Base-by-base conservation (phyloP, 1,140 invertebrate species). In the Nymphalis io region DNA sequence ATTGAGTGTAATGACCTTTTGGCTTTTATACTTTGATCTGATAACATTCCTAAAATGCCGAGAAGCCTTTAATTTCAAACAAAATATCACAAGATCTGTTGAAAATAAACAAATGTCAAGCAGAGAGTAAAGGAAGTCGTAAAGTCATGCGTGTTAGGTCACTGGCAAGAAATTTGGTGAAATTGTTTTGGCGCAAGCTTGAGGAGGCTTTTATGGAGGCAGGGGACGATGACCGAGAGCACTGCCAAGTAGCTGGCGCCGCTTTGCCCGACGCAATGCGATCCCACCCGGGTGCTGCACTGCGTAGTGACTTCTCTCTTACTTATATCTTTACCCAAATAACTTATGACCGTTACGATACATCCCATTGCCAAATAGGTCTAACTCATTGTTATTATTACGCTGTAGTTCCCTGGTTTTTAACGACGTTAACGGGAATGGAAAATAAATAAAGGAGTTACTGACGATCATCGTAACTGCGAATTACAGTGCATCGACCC, bases 111-210 rank as follows among this genome's bases (percentile, higher is more conserved):
- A 77, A 76, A 67, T 65, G 46, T 68, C 60, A 65, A 62, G 74
- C 74, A 42, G 62, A 73, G 74, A 61, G 76, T 68, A 53, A 51
- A 63, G 42, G 44, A 63, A 63, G 60, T 62, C 51, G 82, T 85
- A 87, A 88, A 88, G 72, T 79, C 79, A 86, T 84, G 88, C 84
- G 84, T 86, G 82, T 81, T 81, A 78, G 78, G 83, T 75, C 73
- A 80, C 82, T 90, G 85, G 82, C 83, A 87, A 87, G 87, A 82
- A 85, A 84, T 86, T 89, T 82, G 85, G 80, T 77, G 78, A 87
- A 90, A 90, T 89, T 88, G 87, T 89, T 88, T 90, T 90, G 88
- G 88, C 87, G 87, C 83, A 78, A 82, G 82, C 79, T 81, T 84
- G 76, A 74, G 75, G 79, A 87, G 85, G 85, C 85, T 86, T 88